These are phyloP conservation scores for Neodiprion virginianus DNA, from an alignment of 1,140 invertebrate species.

Conservation along the genomic window DNA sequence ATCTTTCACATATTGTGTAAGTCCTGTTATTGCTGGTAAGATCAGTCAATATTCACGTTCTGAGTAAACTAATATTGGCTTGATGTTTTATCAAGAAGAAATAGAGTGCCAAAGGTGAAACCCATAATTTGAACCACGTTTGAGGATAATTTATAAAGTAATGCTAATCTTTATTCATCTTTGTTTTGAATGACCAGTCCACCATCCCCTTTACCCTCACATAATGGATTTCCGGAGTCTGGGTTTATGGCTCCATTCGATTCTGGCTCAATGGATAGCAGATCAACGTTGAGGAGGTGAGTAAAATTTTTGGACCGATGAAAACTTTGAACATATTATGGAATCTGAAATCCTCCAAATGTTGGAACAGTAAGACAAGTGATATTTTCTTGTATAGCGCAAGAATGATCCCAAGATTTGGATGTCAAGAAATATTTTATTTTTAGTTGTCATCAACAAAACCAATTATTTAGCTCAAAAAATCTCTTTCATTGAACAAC, in stretches of 20 bases:
- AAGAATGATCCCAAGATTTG: too few species aligned
- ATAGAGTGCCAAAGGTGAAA: too few species aligned
- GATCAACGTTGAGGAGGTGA: constrained; percentile 73
- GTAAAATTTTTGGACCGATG: background rate
- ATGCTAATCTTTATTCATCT: too few species aligned
- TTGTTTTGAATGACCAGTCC: constrained; percentile 64
- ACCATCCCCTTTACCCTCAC: constrained; percentile 85
- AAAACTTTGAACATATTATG: too few species aligned
- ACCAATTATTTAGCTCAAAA: constrained; percentile 12
- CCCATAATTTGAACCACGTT: too few species aligned
- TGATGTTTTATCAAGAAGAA: too few species aligned
- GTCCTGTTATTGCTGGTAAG: constrained; percentile 40
- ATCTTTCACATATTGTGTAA: constrained; percentile 95
- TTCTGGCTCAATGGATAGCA: constrained; percentile 81
- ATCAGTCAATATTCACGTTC: background rate
- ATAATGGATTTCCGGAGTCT: constrained; percentile 85
- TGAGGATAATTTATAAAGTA: too few species aligned
- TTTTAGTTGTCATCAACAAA: too few species aligned
- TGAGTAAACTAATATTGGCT: background rate
- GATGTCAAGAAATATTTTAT: too few species aligned
- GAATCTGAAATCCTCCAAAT: too few species aligned
- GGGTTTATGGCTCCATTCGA: constrained; percentile 73
- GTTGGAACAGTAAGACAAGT: too few species aligned
- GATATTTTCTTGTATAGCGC: background rate
- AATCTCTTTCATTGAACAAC: background rate